Percentiles rank a stretch among this genome's conserved stretches.
Conservation (phyloP, 2,888 invertebrate genomes). For the Empis stercorea region DNA sequence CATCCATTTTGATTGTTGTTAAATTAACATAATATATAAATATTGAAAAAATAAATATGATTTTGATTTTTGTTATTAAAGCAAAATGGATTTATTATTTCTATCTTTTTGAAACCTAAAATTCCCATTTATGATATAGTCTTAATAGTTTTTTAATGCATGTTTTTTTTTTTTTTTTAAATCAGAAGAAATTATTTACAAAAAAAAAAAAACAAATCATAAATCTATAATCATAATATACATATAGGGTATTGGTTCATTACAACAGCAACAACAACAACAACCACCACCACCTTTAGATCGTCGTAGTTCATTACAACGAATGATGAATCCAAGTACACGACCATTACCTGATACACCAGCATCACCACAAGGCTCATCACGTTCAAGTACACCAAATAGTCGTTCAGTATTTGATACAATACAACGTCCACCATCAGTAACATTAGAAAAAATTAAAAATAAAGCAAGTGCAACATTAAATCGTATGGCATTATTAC, state of each 20-base stretch:
- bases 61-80: no score
- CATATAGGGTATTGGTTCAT: constrained; percentile 10
- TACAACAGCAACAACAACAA: constrained; percentile 15
- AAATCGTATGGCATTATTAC: constrained; percentile 37
- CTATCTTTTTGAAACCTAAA: constrained; percentile 3
- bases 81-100: neutral
- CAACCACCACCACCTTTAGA: constrained; percentile 17
- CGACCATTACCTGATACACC: constrained; percentile 46
- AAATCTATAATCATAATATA: no score
- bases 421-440: constrained; percentile 34
- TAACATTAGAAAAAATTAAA: constrained; percentile 35
- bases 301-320: constrained; percentile 20
- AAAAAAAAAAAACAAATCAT: no score
- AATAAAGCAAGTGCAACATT: constrained; percentile 34
- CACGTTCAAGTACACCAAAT: constrained; percentile 29
- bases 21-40: no score
- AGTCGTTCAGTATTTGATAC: constrained; percentile 31
- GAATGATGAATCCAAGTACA: constrained; percentile 22
- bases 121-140: constrained; percentile 17
- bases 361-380: constrained; percentile 23
- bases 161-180: constrained; percentile 20
- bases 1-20: no score
- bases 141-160: no score
- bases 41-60: no score
- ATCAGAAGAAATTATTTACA: no score